These are phyloP conservation scores for Callionymus lyra DNA, from an alignment of 2,113 vertebrate genomes.

Conservation along the genomic window DNA sequence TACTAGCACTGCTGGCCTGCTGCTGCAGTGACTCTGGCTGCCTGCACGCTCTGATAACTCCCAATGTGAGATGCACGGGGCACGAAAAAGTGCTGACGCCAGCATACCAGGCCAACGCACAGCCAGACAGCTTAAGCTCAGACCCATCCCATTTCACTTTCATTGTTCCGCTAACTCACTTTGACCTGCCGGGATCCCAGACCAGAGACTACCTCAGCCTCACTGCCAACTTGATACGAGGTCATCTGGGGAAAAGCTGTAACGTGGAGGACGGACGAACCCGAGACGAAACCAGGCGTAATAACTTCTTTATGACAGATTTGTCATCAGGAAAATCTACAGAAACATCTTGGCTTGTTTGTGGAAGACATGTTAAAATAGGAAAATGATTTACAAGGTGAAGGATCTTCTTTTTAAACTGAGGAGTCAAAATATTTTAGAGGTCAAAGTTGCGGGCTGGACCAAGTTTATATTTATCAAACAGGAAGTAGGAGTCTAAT, in stretches of 20 bases:
- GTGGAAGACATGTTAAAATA: too few relatives aligned
- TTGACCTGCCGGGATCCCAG: conserved; percentile 20
- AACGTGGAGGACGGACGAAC: conserved; percentile 25
- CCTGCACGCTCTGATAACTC: conserved; percentile 41
- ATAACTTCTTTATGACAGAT: too few relatives aligned
- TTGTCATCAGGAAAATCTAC: too few relatives aligned
- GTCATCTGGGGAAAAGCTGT: neutral
- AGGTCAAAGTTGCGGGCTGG: too few relatives aligned
- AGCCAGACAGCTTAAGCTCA: conserved; percentile 47
- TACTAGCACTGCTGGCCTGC: conserved; percentile 15
- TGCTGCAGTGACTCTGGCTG: conserved; percentile 18
- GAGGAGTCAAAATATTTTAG: too few relatives aligned
- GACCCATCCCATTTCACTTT: conserved; percentile 34
- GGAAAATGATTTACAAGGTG: too few relatives aligned
- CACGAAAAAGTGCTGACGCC: conserved; percentile 48
- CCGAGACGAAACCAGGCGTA: too few relatives aligned
- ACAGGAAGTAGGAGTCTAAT: too few relatives aligned
- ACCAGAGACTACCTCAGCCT: conserved; percentile 28
- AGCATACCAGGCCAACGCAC: conserved; percentile 40
- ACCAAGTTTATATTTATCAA: too few relatives aligned
- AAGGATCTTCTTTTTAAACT: too few relatives aligned
- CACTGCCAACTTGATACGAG: conserved; percentile 12
- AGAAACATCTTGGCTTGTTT: too few relatives aligned
- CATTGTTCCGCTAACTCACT: conserved; percentile 36
- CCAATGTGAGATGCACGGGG: conserved; percentile 32